A percentile compares a stretch with the other conserved stretches of the same genome.
Evolutionary conservation across 1,140 invertebrate genomes (phyloP).

Genomic region (Drosophila mauritiana): DNA sequence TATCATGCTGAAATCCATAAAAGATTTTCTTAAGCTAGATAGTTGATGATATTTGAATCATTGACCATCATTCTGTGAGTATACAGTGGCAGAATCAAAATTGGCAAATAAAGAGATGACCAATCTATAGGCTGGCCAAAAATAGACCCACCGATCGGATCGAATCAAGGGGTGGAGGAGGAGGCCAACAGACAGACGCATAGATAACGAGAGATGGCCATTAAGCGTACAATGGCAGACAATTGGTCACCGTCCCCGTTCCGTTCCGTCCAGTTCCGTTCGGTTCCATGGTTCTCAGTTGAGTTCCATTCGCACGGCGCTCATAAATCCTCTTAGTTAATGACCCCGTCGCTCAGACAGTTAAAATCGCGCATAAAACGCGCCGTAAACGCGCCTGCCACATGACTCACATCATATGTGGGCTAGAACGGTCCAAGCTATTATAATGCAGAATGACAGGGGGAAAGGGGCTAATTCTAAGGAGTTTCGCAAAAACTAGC

Average conservation of each 20-base stretch:
- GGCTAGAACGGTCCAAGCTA: slow-evolving; percentile 28
- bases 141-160: slow-evolving; percentile 44
- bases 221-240: slow-evolving; percentile 54
- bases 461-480: neutral
- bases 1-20: neutral
- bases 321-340: slow-evolving; percentile 82
- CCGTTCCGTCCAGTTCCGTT: slow-evolving; percentile 9
- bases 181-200: slow-evolving; percentile 18
- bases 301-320: slow-evolving; percentile 42
- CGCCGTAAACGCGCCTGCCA: slow-evolving; percentile 58
- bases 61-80: slow-evolving; percentile 1
- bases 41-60: neutral
- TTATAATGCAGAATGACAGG: slow-evolving; percentile 1
- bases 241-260: slow-evolving; percentile 53
- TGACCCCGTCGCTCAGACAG: slow-evolving; percentile 78
- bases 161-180: neutral
- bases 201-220: slow-evolving; percentile 47
- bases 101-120: slow-evolving; percentile 26
- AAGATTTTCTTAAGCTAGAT: too few species aligned
- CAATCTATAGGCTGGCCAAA: slow-evolving; percentile 52
- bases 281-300: slow-evolving; percentile 2
- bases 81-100: slow-evolving; percentile 3
- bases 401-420: slow-evolving; percentile 72
- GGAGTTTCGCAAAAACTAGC: slow-evolving; percentile 21
- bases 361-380: slow-evolving; percentile 74